Conservation (phyloP, 1,140 invertebrate genomes). For the Chironomus tepperi region DNA sequence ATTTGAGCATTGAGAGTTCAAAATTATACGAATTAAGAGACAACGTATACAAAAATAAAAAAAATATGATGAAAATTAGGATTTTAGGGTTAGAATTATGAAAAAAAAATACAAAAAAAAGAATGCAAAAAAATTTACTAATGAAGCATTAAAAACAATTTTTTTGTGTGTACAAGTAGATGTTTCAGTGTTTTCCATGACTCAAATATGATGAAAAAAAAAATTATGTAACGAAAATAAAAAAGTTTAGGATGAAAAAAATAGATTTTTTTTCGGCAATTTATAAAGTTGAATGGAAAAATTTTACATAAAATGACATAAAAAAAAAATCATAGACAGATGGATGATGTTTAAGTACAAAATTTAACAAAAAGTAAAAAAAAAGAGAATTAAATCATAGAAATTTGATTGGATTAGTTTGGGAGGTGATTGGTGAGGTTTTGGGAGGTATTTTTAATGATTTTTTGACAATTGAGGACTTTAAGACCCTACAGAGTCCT, state of each 20-base stretch:
- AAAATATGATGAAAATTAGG: constrained; percentile 7
- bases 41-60: constrained; percentile 19
- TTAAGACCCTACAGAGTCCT: too few relatives aligned
- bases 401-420: too few relatives aligned
- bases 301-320: not conserved
- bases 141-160: constrained; percentile 10
- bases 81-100: not conserved
- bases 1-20: constrained; percentile 17
- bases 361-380: not conserved
- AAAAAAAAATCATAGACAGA: not conserved
- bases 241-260: not conserved
- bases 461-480: too few relatives aligned
- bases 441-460: too few relatives aligned
- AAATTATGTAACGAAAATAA: not conserved
- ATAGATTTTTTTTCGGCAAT: constrained; percentile 3
- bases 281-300: constrained; percentile 11
- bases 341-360: constrained; percentile 25
- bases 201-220: not conserved
- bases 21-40: constrained; percentile 23
- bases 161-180: constrained; percentile 19
- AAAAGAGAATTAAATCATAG: not conserved
- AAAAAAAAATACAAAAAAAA: too few relatives aligned
- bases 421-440: too few relatives aligned
- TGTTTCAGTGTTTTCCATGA: constrained; percentile 7
- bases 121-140: not conserved